Evolutionary conservation across 2,113 vertebrate species (phyloP), one percentile per base, ranked within the genome.

Genomic region (Chloropsis hardwickii): DNA sequence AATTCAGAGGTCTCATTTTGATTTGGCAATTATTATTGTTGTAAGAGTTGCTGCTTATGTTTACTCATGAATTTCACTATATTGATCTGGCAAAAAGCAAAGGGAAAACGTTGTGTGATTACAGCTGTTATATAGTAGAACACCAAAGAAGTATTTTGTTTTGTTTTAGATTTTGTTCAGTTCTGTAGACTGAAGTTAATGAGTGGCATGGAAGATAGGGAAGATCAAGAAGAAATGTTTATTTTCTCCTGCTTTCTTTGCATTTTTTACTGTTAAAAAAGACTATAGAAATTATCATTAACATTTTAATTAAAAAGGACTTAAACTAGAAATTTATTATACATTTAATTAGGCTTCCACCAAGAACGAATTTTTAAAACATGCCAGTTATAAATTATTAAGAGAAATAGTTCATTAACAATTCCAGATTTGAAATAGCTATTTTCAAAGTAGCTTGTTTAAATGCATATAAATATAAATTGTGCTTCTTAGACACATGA

Each of bases 71-170:
- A 22, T 57, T 77, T 73, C 15, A 45, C 6, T 24, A 62, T 14
- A 28, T 2, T 58, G 24, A n/a, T 39, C 13, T 50, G 22, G 9
- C 25, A 50, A 82, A 81, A 67, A 40, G 3, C 23, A 69, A 79
- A 56, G 14, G 29, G 66, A 40, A 69, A 71, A 33, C 20, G 10
- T 12, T 0, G 0, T 48, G 15, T 1, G 1, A 65, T 51, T 56
- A 20, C 7, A 54, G 25, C 17, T 60, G 20, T 24, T 39, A 14
- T 73, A 60, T 15, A 11, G 9, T 18, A 44, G 21, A 61, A 8
- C 0, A 2, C 12, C 20, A 45, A 19, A 53, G 5, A 31, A 87
- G 6, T 56, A 62, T 29, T 81, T 56, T 58, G 42, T 11, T 88
- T 73, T 81, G 24, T 6, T 62, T 67, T 64, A 53, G 27, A 25